Evolutionary conservation across 1,140 invertebrate genomes (phyloP).

Genomic region (Aphaenogaster ashmeadi): DNA sequence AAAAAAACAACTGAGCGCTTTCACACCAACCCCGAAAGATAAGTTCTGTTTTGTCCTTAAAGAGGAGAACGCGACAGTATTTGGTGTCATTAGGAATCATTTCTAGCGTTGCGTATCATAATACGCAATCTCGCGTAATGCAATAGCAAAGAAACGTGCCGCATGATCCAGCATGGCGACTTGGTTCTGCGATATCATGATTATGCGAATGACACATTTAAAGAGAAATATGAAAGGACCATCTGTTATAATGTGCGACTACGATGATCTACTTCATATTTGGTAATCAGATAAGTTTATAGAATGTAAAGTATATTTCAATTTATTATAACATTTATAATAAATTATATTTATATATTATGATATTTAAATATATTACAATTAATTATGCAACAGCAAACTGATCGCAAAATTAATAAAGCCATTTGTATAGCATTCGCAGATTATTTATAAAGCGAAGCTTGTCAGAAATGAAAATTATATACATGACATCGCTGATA

Average conservation of each 20-base stretch:
- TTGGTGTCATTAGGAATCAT: not conserved
- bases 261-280: not conserved
- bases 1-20: constrained; percentile 23
- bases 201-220: not conserved
- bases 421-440: not conserved
- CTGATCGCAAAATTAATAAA: not conserved
- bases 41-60: not conserved
- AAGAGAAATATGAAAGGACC: not conserved
- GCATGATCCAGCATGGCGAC: not conserved
- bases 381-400: not conserved
- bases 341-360: too few species aligned
- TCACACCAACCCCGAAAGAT: constrained; percentile 15
- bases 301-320: not conserved
- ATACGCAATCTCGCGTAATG: not conserved
- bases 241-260: not conserved
- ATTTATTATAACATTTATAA: too few species aligned
- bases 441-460: constrained; percentile 4
- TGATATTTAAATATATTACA: not conserved
- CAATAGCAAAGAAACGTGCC: not conserved
- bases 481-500: not conserved
- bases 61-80: not conserved
- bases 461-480: not conserved
- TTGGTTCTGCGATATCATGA: not conserved
- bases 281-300: not conserved
- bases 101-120: not conserved